phyloP scores from a whole-genome alignment of 2,797 vertebrate species.

The Centropyge bicolor region DNA sequence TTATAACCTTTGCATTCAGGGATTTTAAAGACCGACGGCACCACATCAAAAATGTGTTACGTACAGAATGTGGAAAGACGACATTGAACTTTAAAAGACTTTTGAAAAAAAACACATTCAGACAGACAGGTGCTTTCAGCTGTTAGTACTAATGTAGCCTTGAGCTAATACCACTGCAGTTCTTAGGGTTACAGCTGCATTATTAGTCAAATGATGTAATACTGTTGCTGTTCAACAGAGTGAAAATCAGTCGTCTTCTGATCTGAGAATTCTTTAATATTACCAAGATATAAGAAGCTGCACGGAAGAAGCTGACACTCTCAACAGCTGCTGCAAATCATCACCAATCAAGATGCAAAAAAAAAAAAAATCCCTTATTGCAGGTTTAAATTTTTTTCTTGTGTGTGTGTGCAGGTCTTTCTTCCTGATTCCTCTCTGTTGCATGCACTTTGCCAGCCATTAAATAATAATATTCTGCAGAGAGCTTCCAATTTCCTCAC shows the following conservation, averaged over 20 bases:
- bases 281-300: not conserved
- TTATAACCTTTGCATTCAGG: conserved; percentile 29
- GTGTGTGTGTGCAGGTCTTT: not conserved
- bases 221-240: not conserved
- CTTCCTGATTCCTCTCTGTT: not conserved
- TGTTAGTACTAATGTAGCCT: conserved; percentile 20
- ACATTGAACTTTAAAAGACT: conserved; percentile 31
- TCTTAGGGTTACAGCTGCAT: not conserved
- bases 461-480: not conserved
- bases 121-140: conserved; percentile 18
- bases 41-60: not conserved
- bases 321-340: conserved; percentile 2
- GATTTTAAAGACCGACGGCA: conserved; percentile 18
- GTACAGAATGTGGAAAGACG: not conserved
- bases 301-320: not conserved
- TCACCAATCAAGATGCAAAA: too few relatives aligned
- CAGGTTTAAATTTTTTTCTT: not conserved
- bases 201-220: not conserved
- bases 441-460: not conserved
- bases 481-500: not conserved
- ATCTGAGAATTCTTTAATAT: not conserved
- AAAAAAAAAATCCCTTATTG: not conserved
- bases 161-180: not conserved
- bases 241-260: not conserved
- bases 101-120: conserved; percentile 19